A percentile compares a stretch with the other conserved stretches of the same genome.
Conservation (phyloP, 1,140 invertebrate genomes). For the Proctacanthus coquilletti region DNA sequence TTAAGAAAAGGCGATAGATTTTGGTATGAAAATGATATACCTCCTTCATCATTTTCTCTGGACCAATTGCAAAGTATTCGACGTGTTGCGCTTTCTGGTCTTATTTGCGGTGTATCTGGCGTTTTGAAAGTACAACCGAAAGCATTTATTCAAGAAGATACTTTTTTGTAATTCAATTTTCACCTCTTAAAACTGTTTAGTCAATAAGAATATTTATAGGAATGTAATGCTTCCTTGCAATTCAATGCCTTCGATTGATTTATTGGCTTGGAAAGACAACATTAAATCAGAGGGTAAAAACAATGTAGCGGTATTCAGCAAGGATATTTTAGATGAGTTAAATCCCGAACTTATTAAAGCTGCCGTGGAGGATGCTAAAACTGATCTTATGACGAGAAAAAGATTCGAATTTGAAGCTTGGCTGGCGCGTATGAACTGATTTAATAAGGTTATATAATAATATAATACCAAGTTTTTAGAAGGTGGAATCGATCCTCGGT, state of each 20-base stretch:
- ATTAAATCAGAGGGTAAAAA: conserved; percentile 19
- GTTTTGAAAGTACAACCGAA: conserved; percentile 55
- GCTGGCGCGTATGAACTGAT: conserved; percentile 24
- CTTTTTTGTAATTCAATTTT: conserved; percentile 61
- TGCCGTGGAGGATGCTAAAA: conserved; percentile 56
- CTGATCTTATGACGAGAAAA: conserved; percentile 51
- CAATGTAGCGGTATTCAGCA: no score
- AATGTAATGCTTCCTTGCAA: conserved; percentile 66
- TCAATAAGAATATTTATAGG: no score
- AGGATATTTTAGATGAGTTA: no score
- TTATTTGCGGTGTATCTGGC: conserved; percentile 13
- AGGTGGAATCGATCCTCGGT: conserved; percentile 66
- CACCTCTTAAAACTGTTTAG: no score
- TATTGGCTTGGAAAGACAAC: conserved; percentile 23
- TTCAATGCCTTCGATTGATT: conserved; percentile 46
- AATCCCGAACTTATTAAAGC: conserved; percentile 36
- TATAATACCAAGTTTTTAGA: conserved; percentile 29
- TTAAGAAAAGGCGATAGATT: conserved; percentile 74
- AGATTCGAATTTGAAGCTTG: conserved; percentile 63
- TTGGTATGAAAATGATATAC: conserved; percentile 92
- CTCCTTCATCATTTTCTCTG: conserved; percentile 64
- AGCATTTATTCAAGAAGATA: conserved; percentile 75
- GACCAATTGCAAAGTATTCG: conserved; percentile 54
- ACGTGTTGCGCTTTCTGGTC: conserved; percentile 34
- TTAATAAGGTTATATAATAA: not conserved